Base-by-base conservation (phyloP, 2,888 invertebrate species). In the Onthophagus sagittarius region DNA sequence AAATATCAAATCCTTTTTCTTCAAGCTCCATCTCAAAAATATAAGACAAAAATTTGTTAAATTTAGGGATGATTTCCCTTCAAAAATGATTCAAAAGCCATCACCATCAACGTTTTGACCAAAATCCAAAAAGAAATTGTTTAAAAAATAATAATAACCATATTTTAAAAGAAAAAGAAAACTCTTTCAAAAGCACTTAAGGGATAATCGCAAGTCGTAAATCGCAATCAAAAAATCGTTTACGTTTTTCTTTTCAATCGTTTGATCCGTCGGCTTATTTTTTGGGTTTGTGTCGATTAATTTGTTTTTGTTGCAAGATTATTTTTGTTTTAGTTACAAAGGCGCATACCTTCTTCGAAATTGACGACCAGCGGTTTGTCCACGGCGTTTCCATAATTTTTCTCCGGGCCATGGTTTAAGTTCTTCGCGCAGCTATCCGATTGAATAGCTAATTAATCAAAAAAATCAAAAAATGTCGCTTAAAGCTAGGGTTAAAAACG, bases 331-430 rank as follows among this genome's bases (percentile, higher is more conserved):
- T 83, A 84, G 76, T 84, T 83, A 79, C 91, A 91, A 86, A 92
- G 89, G 84, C 91, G 90, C 92, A 92, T 92, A 92, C 92, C 92
- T 92, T 93, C 93, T 88, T 93, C 92, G 86, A 93, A 92, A 88
- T 90, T 92, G 83, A 93, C 92, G 81, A 93, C 92, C 80, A 93
- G 88, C 63, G 92, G 90, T 83, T 92, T 92, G 77, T 91, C 91
- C 70, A 90, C 89, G 77, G 83, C 79, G 71, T 80, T 83, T 76
- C 82, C 82, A 72, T 81, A 82, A 75, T 79, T 80, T 71, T 78
- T 79, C 74, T 84, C 82, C 74, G 77, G 80, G 70, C 79, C 77
- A 75, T 82, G 79, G 75, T 76, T 81, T 69, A 79, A 75, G 70
- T 78, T 78, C 69, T 79, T 76, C 74, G 75, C 70, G 74, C 77